Evolutionary conservation across 1,140 invertebrate genomes (phyloP).

Genomic region (Bombus waltoni): DNA sequence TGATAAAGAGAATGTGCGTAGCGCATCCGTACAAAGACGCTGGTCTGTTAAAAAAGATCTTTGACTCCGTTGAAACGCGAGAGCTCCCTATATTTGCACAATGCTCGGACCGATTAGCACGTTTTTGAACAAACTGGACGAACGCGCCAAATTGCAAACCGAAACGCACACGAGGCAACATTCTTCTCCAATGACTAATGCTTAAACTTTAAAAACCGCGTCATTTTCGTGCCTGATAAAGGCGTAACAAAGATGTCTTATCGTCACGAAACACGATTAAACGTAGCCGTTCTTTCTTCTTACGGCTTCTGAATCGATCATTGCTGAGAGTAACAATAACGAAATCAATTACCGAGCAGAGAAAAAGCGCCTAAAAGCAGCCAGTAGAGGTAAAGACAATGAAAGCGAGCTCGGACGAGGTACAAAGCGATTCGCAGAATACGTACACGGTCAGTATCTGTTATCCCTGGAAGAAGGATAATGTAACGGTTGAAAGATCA

Average conservation of each 20-base stretch:
- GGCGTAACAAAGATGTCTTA: too few relatives aligned
- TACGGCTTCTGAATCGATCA: neutral
- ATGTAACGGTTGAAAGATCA: slow-evolving; percentile 31
- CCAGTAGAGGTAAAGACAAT: neutral
- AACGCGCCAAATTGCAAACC: neutral
- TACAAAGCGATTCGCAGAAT: slow-evolving; percentile 31
- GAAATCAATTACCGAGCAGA: neutral
- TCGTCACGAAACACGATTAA: neutral
- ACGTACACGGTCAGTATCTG: slow-evolving; percentile 35
- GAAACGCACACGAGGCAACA: neutral
- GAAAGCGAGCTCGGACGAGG: slow-evolving; percentile 7
- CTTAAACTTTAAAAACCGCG: neutral
- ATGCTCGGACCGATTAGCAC: neutral
- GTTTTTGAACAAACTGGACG: neutral
- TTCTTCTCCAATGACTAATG: neutral
- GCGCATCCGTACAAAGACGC: neutral
- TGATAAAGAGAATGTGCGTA: neutral
- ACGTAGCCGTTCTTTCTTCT: neutral
- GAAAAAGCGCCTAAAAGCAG: neutral
- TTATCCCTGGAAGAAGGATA: slow-evolving; percentile 50
- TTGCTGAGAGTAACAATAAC: neutral
- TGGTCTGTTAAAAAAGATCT: neutral
- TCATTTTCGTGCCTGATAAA: neutral
- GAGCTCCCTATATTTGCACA: neutral
- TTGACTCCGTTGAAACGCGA: neutral